Conservation (phyloP, 64 coral and sea anemone species). For the Cladopsammia gracilis region DNA sequence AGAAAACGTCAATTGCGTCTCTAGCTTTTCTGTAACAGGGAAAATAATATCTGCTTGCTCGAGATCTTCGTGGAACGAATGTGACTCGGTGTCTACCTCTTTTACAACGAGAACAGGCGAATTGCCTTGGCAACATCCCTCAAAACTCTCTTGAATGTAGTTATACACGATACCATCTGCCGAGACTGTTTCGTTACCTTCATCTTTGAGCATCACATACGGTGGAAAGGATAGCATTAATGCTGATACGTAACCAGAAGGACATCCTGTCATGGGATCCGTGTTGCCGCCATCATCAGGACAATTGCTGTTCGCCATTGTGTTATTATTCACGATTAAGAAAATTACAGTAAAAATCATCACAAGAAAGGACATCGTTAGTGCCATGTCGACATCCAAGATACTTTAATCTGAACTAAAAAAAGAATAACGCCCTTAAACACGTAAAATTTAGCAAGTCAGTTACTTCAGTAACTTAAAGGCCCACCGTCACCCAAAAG, state of each 20-base stretch:
- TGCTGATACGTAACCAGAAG: background rate
- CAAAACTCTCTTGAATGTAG: background rate
- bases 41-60: conserved; percentile 13
- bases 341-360: background rate
- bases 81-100: background rate
- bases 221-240: conserved; percentile 28
- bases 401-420: too few species aligned
- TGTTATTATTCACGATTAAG: background rate
- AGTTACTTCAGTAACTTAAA: too few species aligned
- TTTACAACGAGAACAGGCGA: background rate
- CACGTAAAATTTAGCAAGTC: too few species aligned
- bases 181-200: background rate
- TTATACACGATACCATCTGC: conserved; percentile 6
- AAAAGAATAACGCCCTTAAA: too few species aligned
- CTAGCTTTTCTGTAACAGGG: conserved; percentile 7
- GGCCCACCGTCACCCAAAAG: too few species aligned
- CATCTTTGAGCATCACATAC: background rate
- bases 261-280: background rate
- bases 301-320: background rate
- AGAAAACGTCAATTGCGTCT: background rate
- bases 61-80: background rate
- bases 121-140: background rate
- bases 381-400: background rate
- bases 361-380: background rate
- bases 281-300: background rate